Evolutionary conservation across 1,140 invertebrate species (phyloP).

Genomic region (Temnothorax nylanderi): DNA sequence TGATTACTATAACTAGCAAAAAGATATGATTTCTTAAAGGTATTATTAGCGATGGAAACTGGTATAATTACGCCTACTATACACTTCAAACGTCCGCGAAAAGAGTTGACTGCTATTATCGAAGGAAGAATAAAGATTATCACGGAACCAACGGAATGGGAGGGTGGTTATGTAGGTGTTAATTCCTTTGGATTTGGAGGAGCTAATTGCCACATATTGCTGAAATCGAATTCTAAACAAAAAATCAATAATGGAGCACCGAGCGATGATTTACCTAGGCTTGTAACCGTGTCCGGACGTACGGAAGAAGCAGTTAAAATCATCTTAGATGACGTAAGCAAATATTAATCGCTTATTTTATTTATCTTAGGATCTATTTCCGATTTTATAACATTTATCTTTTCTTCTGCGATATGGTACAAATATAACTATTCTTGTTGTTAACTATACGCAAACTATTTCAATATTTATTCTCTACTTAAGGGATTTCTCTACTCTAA

Average conservation of each 20-base stretch:
- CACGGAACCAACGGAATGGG: slow-evolving; percentile 87
- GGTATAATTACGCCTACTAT: slow-evolving; percentile 90
- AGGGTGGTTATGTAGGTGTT: slow-evolving; percentile 86
- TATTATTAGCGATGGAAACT: slow-evolving; percentile 89
- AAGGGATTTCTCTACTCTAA: too few species aligned
- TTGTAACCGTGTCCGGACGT: slow-evolving; percentile 89
- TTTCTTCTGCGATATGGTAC: too few species aligned
- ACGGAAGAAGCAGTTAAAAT: slow-evolving; percentile 90
- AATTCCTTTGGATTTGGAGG: slow-evolving; percentile 90
- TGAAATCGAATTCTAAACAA: slow-evolving; percentile 86
- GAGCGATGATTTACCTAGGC: slow-evolving; percentile 86
- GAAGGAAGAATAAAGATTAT: slow-evolving; percentile 89
- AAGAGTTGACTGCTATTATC: slow-evolving; percentile 88
- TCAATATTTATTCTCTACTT: too few species aligned
- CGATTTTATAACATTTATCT: too few species aligned
- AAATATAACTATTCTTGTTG: too few species aligned
- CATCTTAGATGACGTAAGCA: slow-evolving; percentile 84
- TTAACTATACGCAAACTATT: too few species aligned
- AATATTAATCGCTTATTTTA: too few species aligned
- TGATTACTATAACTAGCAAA: too few species aligned
- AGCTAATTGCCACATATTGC: slow-evolving; percentile 89
- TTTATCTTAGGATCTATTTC: too few species aligned
- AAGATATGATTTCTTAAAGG: too few species aligned
- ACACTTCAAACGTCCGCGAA: slow-evolving; percentile 89
- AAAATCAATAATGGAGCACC: slow-evolving; percentile 85